These are phyloP conservation scores for Hylaea fasciaria DNA, from an alignment of 2,888 invertebrate species.

Conservation along the genomic window DNA sequence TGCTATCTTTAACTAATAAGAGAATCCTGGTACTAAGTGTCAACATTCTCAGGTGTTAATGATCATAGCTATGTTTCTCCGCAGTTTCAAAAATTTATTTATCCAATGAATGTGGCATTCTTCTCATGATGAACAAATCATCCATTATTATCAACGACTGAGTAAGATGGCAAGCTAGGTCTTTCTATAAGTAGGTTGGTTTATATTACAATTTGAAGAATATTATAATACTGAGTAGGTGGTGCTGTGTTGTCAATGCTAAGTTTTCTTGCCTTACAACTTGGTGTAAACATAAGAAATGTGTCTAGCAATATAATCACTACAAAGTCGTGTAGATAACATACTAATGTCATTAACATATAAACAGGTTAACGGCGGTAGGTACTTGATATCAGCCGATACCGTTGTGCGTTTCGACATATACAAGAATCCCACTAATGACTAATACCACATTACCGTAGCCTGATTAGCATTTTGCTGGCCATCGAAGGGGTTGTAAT, in stretches of 20 bases:
- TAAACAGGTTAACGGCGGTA: conserved; percentile 33
- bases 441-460: conserved; percentile 77
- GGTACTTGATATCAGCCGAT: conserved; percentile 41
- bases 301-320: background rate
- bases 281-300: background rate
- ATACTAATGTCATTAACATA: conserved; percentile 27
- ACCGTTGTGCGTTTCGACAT: conserved; percentile 53
- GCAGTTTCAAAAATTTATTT: too few species aligned
- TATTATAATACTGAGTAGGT: background rate
- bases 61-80: too few species aligned
- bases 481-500: conserved; percentile 98
- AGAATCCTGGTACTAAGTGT: too few species aligned
- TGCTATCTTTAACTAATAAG: too few species aligned
- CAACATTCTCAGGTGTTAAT: too few species aligned
- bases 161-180: too few species aligned
- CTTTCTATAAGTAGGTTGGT: too few species aligned
- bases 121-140: too few species aligned
- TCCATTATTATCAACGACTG: too few species aligned
- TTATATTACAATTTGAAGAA: too few species aligned
- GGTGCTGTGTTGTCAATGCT: background rate
- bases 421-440: conserved; percentile 56
- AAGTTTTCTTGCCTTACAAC: background rate
- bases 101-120: too few species aligned
- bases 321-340: background rate
- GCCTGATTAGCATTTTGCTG: conserved; percentile 80